These are phyloP conservation scores for Paedocypris sp. DNA, from an alignment of 2,113 vertebrate genomes.

Conservation along the genomic window DNA sequence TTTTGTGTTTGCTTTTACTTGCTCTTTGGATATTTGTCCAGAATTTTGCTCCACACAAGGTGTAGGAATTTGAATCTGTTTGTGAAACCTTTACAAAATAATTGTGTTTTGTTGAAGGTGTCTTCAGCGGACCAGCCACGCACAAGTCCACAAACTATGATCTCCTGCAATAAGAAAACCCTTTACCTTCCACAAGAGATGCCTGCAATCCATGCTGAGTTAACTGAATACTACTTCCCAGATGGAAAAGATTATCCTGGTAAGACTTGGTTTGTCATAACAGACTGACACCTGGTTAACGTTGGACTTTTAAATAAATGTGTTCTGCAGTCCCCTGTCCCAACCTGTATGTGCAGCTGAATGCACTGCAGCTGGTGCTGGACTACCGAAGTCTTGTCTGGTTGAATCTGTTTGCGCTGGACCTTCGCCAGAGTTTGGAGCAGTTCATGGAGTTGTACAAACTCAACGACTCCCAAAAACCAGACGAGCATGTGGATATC, in stretches of 20 bases:
- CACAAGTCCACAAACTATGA: constrained; percentile 87
- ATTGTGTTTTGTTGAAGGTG: constrained; percentile 58
- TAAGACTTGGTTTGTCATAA: no score
- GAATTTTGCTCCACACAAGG: no score
- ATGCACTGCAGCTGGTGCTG: constrained; percentile 89
- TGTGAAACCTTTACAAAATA: background rate
- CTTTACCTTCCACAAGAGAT: constrained; percentile 95
- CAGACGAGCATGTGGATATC: constrained; percentile 91
- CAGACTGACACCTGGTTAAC: no score
- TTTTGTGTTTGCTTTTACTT: no score
- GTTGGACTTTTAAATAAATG: no score
- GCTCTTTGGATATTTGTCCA: no score
- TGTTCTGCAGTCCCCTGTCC: constrained; percentile 84
- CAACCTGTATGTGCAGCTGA: constrained; percentile 89
- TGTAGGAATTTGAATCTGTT: accelerated
- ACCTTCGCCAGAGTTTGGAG: constrained; percentile 89
- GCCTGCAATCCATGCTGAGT: constrained; percentile 91
- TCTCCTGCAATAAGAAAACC: constrained; percentile 97
- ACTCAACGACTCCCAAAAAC: constrained; percentile 84
- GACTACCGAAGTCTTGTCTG: constrained; percentile 91
- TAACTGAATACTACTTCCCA: constrained; percentile 97
- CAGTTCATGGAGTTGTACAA: constrained; percentile 98
- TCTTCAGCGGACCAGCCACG: constrained; percentile 91
- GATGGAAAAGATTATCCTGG: constrained; percentile 94
- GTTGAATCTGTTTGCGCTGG: constrained; percentile 92